These are phyloP conservation scores for Aspidoscelis tigris DNA, from an alignment of 2,113 vertebrate species.

Conservation along the genomic window DNA sequence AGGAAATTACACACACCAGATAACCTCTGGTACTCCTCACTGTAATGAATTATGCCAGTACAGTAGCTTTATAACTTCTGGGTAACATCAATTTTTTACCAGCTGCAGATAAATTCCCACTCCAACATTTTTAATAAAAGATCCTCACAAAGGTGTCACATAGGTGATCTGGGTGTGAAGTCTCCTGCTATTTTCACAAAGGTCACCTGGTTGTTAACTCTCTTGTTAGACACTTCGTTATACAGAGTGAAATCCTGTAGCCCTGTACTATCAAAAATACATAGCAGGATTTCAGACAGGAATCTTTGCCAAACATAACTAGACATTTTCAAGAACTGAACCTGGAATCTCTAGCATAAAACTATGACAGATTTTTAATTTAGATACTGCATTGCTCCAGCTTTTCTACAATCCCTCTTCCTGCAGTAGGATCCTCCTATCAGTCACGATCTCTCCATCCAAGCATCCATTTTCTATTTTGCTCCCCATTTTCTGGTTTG, in stretches of 20 bases:
- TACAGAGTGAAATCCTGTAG: not conserved
- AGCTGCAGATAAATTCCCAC: too few relatives aligned
- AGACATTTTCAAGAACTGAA: too few relatives aligned
- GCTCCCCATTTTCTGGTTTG: not conserved
- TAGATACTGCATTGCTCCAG: not conserved
- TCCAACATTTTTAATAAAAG: not conserved
- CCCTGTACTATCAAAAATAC: not conserved
- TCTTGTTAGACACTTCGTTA: not conserved
- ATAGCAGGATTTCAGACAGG: not conserved
- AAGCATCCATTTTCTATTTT: not conserved
- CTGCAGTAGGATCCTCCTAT: not conserved
- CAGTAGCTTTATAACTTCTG: accelerated
- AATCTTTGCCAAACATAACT: not conserved
- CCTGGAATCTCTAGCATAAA: not conserved
- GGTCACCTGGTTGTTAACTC: not conserved
- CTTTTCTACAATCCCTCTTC: not conserved
- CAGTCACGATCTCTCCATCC: not conserved
- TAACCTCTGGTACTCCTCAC: not conserved
- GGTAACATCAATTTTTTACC: not conserved
- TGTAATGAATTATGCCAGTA: not conserved
- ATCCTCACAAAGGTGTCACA: not conserved
- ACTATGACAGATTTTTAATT: not conserved
- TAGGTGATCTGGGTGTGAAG: not conserved
- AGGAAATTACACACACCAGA: not conserved
- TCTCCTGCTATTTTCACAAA: not conserved